Base-by-base conservation (phyloP, 2,888 invertebrate genomes). In the Anticlea derivata region DNA sequence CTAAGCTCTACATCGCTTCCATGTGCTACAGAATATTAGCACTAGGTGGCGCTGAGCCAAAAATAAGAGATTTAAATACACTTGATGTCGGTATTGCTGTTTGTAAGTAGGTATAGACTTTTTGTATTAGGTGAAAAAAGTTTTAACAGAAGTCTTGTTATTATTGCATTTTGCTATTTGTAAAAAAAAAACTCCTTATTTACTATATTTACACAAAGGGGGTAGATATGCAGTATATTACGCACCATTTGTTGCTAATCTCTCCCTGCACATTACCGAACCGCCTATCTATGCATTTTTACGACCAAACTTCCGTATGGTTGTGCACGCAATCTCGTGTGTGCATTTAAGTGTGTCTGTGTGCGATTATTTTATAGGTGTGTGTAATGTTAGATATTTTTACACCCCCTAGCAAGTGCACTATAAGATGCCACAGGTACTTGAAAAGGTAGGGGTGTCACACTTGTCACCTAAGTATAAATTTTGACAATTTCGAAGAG, bases 401-500 rank as follows among this genome's bases (percentile, higher is more conserved):
- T 58, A 61, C 59, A 61, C 66, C 60, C 65, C 56, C 58, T 33
- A 67, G 65, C 68, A 70, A 63, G 63, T 68, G 62, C 66, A 64
- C 57, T 66, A 57, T 61, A 66, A 60, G 61, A 66, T 57, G 47
- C 64, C 53, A 63, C 65, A 66, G 64, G 61, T 68, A 50, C 46
- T 60, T 37, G 54, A 68, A 58, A 62, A 56, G n/a, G n/a, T 48
- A 71, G 66, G 43, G 58, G 11, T 52, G 47, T 8, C 49, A 33
- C 35, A n/a, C n/a, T n/a, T n/a, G n/a, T n/a, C n/a, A n/a, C n/a
- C n/a, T n/a, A n/a, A n/a, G n/a, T n/a, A n/a, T n/a, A n/a, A n/a
- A n/a, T n/a, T n/a, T n/a, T n/a, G n/a, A n/a, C n/a, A n/a, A n/a
- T n/a, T n/a, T n/a, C n/a, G n/a, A n/a, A n/a, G n/a, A n/a, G n/a